Conservation (phyloP, 2,797 vertebrate genomes). For the Odontamblyopus rebecca region DNA sequence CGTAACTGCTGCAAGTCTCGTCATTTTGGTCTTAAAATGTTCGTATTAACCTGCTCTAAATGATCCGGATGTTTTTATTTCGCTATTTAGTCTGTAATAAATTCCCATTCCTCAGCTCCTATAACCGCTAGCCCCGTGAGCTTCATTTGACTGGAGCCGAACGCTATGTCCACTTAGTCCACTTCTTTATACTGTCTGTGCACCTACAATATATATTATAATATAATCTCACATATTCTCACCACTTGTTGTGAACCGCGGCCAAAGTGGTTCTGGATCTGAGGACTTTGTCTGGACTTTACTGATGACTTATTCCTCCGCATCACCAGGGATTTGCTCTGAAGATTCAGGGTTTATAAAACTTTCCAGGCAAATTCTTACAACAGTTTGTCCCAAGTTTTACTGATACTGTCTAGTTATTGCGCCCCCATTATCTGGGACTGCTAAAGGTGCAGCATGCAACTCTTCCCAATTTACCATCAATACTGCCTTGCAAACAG, state of each 20-base stretch:
- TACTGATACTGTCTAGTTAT: not conserved
- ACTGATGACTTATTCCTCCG: not conserved
- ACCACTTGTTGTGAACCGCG: not conserved
- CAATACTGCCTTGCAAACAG: too few species aligned
- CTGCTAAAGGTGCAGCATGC: not conserved
- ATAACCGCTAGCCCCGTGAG: too few species aligned
- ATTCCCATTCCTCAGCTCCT: too few species aligned
- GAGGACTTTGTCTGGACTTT: not conserved
- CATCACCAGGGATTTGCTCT: not conserved
- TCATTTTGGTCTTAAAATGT: too few species aligned
- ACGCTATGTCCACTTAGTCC: too few species aligned
- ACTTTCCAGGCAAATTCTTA: not conserved
- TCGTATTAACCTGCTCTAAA: too few species aligned
- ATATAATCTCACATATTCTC: not conserved
- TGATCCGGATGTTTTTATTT: too few species aligned
- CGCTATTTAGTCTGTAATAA: too few species aligned
- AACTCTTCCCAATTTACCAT: not conserved
- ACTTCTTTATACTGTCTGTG: too few species aligned
- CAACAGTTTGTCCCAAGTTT: not conserved
- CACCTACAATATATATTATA: not conserved
- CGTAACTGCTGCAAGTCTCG: too few species aligned
- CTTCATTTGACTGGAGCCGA: too few species aligned
- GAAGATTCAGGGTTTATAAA: not conserved
- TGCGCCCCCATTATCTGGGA: not conserved
- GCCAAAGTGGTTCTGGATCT: not conserved